Evolutionary conservation across 1,140 invertebrate species (phyloP), one percentile per base, ranked within the genome.

Genomic region (Magallana gigas): DNA sequence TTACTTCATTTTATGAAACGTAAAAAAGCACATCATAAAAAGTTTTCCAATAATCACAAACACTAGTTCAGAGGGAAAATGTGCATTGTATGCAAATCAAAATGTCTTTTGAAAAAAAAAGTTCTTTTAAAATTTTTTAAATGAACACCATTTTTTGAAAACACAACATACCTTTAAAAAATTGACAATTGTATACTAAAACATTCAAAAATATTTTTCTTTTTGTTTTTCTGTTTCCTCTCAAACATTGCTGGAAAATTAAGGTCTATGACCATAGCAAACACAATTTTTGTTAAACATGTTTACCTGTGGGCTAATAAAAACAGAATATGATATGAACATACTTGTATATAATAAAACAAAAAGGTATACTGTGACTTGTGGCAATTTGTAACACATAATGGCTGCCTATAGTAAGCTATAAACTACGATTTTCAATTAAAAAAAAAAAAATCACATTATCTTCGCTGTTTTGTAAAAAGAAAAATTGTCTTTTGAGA

Each of bases 1-100:
- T 76, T 76, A 76, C 68, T 76, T 76, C 68, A 76, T 76, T 29
- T 76, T 76, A 76, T 76, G 68, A 76, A 76, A 76, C 68, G 68
- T 76, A 76, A 76, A 76, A 76, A 76, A 76, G 68, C 68, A 76
- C 68, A 76, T 76, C 18, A 48, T 48, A 48, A 48, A 76, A 64
- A 64, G 60, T 64, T 64, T 64, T 29, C 36, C 23, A 76, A 36
- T 8, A 29, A 29, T 12, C 68, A 71, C 18, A 76, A 62, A 62
- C 60, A 62, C 60, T 62, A 62, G 60, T 62, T 62, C 5, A 48
- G 36, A 12, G 60, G n/a, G 60, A n/a, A 62, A 18, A 36, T 76
- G 18, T 76, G 68, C 68, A 76, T 76, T 76, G 68, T 76, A 76
- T 76, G 68, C 68, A 76, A 76, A 29, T 76, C 23, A 71, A 76